Conservation (phyloP, 2,888 invertebrate genomes). For the Meliscaeva auricollis region DNA sequence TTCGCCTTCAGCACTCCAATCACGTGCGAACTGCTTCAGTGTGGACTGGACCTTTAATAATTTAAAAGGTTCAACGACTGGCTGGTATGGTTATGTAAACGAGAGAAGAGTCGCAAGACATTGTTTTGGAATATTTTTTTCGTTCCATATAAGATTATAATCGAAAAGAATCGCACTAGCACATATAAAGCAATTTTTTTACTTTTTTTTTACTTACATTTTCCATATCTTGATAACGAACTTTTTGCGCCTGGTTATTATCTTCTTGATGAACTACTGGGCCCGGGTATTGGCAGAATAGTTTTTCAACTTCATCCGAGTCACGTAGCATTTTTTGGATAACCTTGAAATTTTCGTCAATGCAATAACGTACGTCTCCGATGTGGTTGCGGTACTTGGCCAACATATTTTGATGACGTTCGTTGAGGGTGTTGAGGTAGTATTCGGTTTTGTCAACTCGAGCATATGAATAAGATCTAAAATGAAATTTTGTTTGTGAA, state of each 20-base stretch:
- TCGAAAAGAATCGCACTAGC: slow-evolving; percentile 42
- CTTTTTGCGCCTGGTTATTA: slow-evolving; percentile 78
- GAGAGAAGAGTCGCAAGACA: slow-evolving; percentile 62
- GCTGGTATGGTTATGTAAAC: slow-evolving; percentile 74
- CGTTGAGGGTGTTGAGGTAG: slow-evolving; percentile 90
- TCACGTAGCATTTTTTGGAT: slow-evolving; percentile 85
- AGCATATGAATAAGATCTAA: slow-evolving; percentile 90
- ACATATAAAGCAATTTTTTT: slow-evolving; percentile 22
- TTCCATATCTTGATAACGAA: slow-evolving; percentile 82
- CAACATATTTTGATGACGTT: slow-evolving; percentile 90
- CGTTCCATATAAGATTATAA: slow-evolving; percentile 54
- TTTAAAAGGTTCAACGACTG: slow-evolving; percentile 83
- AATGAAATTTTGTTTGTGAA: slow-evolving; percentile 18
- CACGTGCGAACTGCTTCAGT: slow-evolving; percentile 97
- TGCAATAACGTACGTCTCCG: slow-evolving; percentile 89
- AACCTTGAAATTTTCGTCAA: slow-evolving; percentile 87
- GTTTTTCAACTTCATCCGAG: slow-evolving; percentile 86
- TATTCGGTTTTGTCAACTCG: slow-evolving; percentile 91
- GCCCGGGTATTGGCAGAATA: slow-evolving; percentile 83
- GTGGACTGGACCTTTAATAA: slow-evolving; percentile 93
- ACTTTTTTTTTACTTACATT: slow-evolving; percentile 79
- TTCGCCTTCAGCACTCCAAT: slow-evolving; percentile 95
- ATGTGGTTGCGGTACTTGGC: slow-evolving; percentile 91
- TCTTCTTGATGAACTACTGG: slow-evolving; percentile 90
- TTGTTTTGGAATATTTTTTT: slow-evolving; percentile 68